Evolutionary conservation across 1,140 invertebrate genomes (phyloP), one percentile per base, ranked within the genome.

Genomic region (Stegodyphus mimosarum): DNA sequence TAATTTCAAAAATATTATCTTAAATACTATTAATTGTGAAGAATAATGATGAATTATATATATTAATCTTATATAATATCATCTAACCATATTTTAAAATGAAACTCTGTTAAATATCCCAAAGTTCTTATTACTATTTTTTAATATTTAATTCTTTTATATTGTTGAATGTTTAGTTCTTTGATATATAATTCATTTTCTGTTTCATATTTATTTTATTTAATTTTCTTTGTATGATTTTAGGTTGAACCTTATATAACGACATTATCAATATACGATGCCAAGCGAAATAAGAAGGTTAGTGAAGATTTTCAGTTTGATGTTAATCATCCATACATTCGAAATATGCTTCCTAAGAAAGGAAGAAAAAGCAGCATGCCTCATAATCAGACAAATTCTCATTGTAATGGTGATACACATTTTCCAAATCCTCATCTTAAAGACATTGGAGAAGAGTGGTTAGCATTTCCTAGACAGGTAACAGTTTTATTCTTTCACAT

Each of bases 291-390:
- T 13, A 93, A 93, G 88, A 98, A 98, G 91, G 91, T 98, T 33
- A 96, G 95, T 1, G 97, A 98, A 90, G 97, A 97, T 90, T 98
- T 98, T 91, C 94, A 97, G 90, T 96, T 97, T 89, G 95, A 98
- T 90, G 91, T 97, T 1, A 98, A 98, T 91, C 93, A 95, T 86
- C 90, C 92, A 5, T 91, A 91, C 87, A 92, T 94, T 2, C 90
- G 91, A 49, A 91, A 91, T 74, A 91, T 95, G 90, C 88, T 94
- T 67, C 92, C 92, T n/a, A 88, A 88, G 73, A 88, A 77, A 72
- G 87, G 75, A 87, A 88, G 73, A 87, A 80, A 64, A 71, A 90
- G 73, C 77, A 89, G 86, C 86, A 87, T 66, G 84, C 77, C 77
- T 52, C 55, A 48, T 52, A 74, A 50, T 63, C 76, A 71, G 69